A percentile compares a stretch with the other conserved stretches of the same genome.
These are phyloP conservation scores for Neosilurus hyrtlii DNA, from an alignment of 2,797 vertebrate species.

Conservation along the genomic window DNA sequence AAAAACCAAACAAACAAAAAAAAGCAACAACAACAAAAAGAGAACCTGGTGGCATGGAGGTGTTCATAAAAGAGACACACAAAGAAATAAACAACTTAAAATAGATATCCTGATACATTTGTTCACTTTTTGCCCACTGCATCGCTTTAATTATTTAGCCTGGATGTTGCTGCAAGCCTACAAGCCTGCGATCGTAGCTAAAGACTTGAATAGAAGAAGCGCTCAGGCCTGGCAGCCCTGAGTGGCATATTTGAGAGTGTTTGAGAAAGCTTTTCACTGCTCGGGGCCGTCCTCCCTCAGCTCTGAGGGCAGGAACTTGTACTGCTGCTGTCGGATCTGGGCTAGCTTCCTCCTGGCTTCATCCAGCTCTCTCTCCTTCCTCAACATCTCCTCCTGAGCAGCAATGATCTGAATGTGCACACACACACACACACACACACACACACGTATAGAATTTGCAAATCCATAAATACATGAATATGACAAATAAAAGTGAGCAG, in stretches of 20 bases:
- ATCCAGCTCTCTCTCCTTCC: conserved; percentile 92
- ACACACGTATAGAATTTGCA: neutral
- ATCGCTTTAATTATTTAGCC: conserved; percentile 56
- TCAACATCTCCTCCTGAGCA: conserved; percentile 96
- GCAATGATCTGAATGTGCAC: conserved; percentile 86
- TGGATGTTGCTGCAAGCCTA: conserved; percentile 48
- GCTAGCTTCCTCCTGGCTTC: conserved; percentile 93
- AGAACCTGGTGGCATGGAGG: conserved; percentile 54
- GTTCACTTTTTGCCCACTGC: conserved; percentile 56
- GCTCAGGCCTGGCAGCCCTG: conserved; percentile 51
- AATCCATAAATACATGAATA: neutral
- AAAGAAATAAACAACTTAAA: conserved; percentile 55
- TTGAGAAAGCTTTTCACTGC: conserved; percentile 63
- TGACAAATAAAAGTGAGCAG: neutral
- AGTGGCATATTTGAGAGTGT: conserved; percentile 27
- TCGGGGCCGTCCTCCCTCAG: conserved; percentile 89
- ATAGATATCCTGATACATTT: conserved; percentile 57
- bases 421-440: conserved; percentile 9
- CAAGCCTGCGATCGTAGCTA: conserved; percentile 41
- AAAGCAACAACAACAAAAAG: conserved; percentile 39
- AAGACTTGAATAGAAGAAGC: conserved; percentile 38
- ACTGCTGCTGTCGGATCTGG: conserved; percentile 94
- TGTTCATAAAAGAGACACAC: conserved; percentile 54
- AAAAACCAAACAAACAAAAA: conserved; percentile 41
- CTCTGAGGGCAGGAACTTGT: conserved; percentile 95